phyloP scores from a whole-genome alignment of 2,888 invertebrate species.

The Ochropleura plecta region DNA sequence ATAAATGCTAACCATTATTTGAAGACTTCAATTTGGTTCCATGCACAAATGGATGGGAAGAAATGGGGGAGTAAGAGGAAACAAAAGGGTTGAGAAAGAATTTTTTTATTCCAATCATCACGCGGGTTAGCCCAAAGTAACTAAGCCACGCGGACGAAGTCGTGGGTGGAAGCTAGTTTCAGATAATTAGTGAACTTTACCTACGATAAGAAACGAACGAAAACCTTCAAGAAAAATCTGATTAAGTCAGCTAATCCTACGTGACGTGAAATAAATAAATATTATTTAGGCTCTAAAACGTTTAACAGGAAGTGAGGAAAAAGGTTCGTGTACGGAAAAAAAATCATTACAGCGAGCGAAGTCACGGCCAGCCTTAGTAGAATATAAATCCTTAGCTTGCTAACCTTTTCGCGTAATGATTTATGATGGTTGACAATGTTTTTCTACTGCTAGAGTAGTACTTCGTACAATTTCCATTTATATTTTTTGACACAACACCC shows the following conservation, averaged over 20 bases:
- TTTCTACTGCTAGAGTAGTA: conserved; percentile 13
- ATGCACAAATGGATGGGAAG: no score
- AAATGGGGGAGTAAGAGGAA: no score
- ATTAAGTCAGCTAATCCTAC: neutral
- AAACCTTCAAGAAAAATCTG: conserved; percentile 3
- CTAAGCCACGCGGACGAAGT: no score
- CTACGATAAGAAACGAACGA: neutral
- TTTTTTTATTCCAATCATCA: no score
- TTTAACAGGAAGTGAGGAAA: neutral
- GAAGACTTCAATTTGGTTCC: no score
- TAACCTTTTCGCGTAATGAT: conserved; percentile 50
- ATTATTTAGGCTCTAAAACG: neutral
- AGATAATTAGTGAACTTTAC: neutral
- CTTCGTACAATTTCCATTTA: neutral
- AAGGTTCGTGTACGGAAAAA: neutral
- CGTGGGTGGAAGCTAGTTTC: neutral
- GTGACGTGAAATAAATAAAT: neutral
- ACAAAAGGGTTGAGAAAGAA: no score
- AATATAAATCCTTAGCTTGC: conserved; percentile 42
- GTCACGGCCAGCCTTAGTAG: conserved; percentile 4
- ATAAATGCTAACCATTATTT: no score
- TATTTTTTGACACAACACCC: neutral
- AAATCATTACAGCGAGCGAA: neutral
- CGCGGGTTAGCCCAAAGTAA: no score
- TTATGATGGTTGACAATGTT: conserved; percentile 32